These are phyloP conservation scores for Zophobas morio DNA, from an alignment of 1,140 invertebrate genomes.

Conservation along the genomic window DNA sequence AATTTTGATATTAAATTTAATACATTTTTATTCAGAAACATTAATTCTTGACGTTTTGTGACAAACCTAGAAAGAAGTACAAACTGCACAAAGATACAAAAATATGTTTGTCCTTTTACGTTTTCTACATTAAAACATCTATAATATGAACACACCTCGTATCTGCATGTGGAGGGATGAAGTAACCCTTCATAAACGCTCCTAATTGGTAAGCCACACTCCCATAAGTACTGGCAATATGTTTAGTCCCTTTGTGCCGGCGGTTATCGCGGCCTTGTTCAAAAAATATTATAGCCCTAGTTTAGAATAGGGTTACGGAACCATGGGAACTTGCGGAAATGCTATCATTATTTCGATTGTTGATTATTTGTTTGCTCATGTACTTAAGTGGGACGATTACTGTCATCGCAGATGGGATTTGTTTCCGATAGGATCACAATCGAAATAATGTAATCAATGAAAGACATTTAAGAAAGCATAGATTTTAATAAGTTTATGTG, in stretches of 20 bases:
- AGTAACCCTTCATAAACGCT: slow-evolving; percentile 57
- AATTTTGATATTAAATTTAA: no score
- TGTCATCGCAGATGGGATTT: slow-evolving; percentile 53
- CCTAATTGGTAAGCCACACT: slow-evolving; percentile 65
- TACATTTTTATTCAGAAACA: neutral
- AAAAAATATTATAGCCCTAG: slow-evolving; percentile 65
- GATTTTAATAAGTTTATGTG: no score
- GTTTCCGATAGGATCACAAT: neutral
- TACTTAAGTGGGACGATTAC: slow-evolving; percentile 62
- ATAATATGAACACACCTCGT: slow-evolving; percentile 32
- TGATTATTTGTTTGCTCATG: slow-evolving; percentile 62
- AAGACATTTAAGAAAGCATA: no score
- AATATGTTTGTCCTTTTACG: neutral
- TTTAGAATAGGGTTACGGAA: slow-evolving; percentile 54
- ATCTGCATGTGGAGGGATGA: slow-evolving; percentile 4
- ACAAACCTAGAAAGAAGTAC: no score
- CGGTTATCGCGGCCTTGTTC: slow-evolving; percentile 60
- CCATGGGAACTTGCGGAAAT: slow-evolving; percentile 62
- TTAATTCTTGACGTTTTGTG: neutral
- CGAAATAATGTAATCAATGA: neutral
- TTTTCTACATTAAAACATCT: no score
- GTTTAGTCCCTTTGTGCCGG: slow-evolving; percentile 59
- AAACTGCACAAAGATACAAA: neutral
- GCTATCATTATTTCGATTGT: slow-evolving; percentile 61
- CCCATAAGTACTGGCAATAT: slow-evolving; percentile 63